These are phyloP conservation scores for Silurus glanis DNA, from an alignment of 2,113 vertebrate genomes.

Conservation along the genomic window DNA sequence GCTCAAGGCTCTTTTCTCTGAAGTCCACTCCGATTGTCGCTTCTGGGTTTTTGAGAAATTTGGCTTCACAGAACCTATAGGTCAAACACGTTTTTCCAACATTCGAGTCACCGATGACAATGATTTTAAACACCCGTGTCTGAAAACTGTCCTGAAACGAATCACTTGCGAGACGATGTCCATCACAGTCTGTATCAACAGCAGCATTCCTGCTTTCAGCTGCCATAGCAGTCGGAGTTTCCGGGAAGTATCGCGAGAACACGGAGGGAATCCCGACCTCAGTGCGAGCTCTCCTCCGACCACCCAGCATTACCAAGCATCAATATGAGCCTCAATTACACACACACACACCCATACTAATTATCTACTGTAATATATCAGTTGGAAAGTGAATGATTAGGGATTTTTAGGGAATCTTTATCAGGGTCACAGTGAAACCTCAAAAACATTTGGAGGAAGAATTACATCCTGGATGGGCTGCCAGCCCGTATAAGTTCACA, in stretches of 20 bases:
- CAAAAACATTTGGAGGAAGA: not conserved
- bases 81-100: conserved; percentile 76
- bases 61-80: conserved; percentile 72
- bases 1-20: conserved; percentile 68
- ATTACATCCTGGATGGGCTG: not conserved
- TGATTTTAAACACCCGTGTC: conserved; percentile 71
- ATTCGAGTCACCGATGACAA: conserved; percentile 75
- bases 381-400: not conserved
- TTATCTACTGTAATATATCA: not conserved
- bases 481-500: not conserved
- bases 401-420: not conserved
- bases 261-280: not conserved
- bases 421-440: not conserved
- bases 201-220: conserved; percentile 63
- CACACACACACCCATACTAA: not conserved
- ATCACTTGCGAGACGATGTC: conserved; percentile 56
- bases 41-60: conserved; percentile 73
- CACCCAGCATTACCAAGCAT: not conserved
- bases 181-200: conserved; percentile 60
- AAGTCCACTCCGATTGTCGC: conserved; percentile 77
- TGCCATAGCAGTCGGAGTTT: conserved; percentile 63
- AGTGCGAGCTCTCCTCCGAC: not conserved
- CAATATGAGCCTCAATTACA: not conserved
- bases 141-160: conserved; percentile 49
- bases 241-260: conserved; percentile 65